phyloP scores from a whole-genome alignment of 2,888 invertebrate genomes.

The Drosophila neonasuta region DNA sequence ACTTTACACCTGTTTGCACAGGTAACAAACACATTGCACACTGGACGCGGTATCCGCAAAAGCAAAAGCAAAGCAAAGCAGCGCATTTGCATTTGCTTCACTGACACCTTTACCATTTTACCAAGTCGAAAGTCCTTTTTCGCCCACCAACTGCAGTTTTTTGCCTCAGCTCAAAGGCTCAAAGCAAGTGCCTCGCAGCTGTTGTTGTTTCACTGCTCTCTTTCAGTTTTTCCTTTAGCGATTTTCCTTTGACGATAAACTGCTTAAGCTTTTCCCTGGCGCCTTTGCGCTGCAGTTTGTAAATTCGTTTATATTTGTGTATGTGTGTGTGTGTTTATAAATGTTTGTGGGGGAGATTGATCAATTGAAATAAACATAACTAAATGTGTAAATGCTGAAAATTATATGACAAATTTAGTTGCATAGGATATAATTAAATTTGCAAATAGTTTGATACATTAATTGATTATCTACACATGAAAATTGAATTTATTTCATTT shows the following conservation, averaged over 20 bases:
- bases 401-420: no score
- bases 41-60: conserved; percentile 4
- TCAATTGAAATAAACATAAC: neutral
- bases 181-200: conserved; percentile 63
- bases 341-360: neutral
- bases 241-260: conserved; percentile 3
- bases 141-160: conserved; percentile 7
- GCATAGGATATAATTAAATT: neutral
- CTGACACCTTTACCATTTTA: conserved; percentile 58
- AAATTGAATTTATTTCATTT: neutral
- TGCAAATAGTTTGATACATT: neutral
- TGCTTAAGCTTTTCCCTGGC: conserved; percentile 15
- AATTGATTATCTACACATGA: neutral
- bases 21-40: conserved; percentile 31
- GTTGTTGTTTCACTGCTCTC: conserved; percentile 16
- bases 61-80: no score
- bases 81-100: conserved; percentile 63
- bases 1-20: conserved; percentile 71
- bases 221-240: conserved; percentile 6
- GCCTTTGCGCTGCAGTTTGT: conserved; percentile 6
- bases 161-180: conserved; percentile 50
- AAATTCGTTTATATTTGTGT: neutral
- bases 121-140: conserved; percentile 43
- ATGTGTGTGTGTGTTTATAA: neutral
- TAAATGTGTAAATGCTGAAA: neutral